Base-by-base conservation (phyloP, 1,140 invertebrate species). In the Drosophila melanica region DNA sequence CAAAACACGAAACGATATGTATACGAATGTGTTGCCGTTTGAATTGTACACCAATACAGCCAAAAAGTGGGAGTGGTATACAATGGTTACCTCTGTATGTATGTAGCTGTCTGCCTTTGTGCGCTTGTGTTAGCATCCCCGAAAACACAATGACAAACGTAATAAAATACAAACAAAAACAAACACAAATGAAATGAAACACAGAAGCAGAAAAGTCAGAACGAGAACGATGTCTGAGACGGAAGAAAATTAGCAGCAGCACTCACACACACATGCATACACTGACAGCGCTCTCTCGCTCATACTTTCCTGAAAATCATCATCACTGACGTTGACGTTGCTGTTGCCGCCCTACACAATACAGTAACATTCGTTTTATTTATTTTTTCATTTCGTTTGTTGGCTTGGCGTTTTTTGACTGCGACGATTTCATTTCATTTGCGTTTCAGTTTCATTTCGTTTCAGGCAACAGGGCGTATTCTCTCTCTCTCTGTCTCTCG, bases 361-460 rank as follows among this genome's bases (percentile, higher is more conserved):
- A 79, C 64, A 63, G 63, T 75, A 66, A 77, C 67, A 79, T 74
- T 79, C 67, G 74, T 90, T 90, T 90, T 90, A 81, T 85, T 90
- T 86, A 81, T 90, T 90, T 90, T 90, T 90, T 82, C 79, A 81
- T 79, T 87, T 87, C 84, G 73, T 87, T 84, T 81, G 75, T 81
- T 74, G 63, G 68, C 76, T 77, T 81, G 75, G 67, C 79, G 74
- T 71, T 78, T 76, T 76, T 86, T 63, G 70, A 70, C 75, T 65
- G 53, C 63, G 65, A 77, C 64, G 62, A 65, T 73, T 81, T 76
- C 77, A 77, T 89, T 90, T 89, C 79, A 84, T 90, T 84, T 85
- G 79, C 64, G 77, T 85, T 89, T 89, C 84, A 89, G 79, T 89
- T 89, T 89, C 84, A 89, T 89, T 89, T 89, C 84, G 84, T 89